A percentile compares a stretch with the other conserved stretches of the same genome.
Evolutionary conservation across 2,797 vertebrate genomes (phyloP).

Genomic region (Gallinago nigripennis): DNA sequence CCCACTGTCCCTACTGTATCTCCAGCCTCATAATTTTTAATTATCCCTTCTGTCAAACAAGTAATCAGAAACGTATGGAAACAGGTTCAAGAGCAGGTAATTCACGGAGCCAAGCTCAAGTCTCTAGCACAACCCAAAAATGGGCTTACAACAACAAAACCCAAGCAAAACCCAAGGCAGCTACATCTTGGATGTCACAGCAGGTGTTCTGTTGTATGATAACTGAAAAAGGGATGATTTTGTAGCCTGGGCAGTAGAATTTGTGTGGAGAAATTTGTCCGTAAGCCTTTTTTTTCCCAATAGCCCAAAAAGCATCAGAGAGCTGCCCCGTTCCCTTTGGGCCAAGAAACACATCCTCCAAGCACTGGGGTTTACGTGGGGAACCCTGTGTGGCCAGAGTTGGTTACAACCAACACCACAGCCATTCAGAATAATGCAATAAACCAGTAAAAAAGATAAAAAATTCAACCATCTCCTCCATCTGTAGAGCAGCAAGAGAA

Average conservation of each 20-base stretch:
- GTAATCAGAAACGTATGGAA: not conserved
- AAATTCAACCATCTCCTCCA: not conserved
- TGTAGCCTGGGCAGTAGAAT: not conserved
- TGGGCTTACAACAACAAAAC: not conserved
- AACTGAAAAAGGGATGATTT: not conserved
- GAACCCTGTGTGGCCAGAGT: not conserved
- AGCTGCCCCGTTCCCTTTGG: not conserved
- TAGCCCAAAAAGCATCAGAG: not conserved
- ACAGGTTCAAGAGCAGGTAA: not conserved
- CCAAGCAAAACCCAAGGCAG: not conserved
- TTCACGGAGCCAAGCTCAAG: not conserved
- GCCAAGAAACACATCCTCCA: accelerated
- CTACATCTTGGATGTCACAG: not conserved
- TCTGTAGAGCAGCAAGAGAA: not conserved
- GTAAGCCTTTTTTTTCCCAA: not conserved
- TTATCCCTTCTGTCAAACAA: constrained; percentile 31
- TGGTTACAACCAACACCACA: not conserved
- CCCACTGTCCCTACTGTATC: not conserved
- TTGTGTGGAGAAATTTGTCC: not conserved
- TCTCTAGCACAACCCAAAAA: not conserved
- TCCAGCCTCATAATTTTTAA: not conserved
- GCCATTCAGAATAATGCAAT: not conserved
- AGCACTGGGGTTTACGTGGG: accelerated
- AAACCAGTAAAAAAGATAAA: not conserved
- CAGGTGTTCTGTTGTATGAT: too few species aligned